phyloP scores from a whole-genome alignment of 2,797 vertebrate species.

The Onychomys arenicola region DNA sequence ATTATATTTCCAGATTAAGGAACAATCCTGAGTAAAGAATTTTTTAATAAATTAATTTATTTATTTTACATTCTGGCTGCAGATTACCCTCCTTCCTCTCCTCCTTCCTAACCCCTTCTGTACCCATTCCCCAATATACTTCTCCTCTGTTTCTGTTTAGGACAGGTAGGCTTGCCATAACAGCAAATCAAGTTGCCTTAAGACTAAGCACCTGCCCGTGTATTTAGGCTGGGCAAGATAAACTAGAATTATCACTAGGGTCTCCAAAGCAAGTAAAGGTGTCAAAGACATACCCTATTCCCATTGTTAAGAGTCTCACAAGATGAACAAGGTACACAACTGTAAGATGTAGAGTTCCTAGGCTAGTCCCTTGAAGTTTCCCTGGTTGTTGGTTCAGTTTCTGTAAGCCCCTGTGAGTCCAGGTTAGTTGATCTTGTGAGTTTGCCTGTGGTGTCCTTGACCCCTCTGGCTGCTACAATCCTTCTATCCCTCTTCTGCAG shows the following conservation, averaged over 20 bases:
- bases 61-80: background rate
- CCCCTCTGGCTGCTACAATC: background rate
- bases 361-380: background rate
- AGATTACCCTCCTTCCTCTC: background rate
- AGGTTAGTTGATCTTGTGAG: background rate
- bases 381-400: background rate
- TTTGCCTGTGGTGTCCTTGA: background rate
- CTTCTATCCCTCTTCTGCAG: background rate
- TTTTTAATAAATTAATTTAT: background rate
- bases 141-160: background rate
- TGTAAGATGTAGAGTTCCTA: background rate
- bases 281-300: background rate
- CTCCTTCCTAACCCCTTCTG: background rate
- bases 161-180: background rate
- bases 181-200: background rate
- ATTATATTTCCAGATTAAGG: conserved; percentile 2
- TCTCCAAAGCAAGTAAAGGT: background rate
- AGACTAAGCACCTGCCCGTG: background rate
- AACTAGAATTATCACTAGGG: background rate
- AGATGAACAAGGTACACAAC: background rate
- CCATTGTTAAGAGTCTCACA: background rate
- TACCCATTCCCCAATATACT: background rate
- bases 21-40: background rate
- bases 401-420: background rate
- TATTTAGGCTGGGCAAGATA: background rate